Percentiles rank a stretch among this genome's conserved stretches.
phyloP scores from a whole-genome alignment of 2,888 invertebrate species.

The Eupithecia vulgata region DNA sequence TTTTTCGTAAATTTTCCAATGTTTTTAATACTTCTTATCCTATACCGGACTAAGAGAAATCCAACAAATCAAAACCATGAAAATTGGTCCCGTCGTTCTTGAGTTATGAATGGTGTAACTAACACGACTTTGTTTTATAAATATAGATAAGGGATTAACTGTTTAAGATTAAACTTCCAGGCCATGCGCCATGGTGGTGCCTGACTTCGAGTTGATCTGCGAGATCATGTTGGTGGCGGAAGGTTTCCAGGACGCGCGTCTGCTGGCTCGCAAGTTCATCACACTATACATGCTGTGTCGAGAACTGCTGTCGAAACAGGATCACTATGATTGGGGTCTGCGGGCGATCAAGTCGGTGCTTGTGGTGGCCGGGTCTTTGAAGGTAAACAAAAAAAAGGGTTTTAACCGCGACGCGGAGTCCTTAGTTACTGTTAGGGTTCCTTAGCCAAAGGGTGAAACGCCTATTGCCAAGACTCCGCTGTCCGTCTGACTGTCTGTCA shows the following conservation, averaged over 20 bases:
- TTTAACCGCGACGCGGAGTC: neutral
- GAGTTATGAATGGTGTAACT: too few relatives aligned
- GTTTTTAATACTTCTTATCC: too few relatives aligned
- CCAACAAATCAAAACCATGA: too few relatives aligned
- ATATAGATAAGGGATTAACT: too few relatives aligned
- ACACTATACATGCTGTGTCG: slow-evolving; percentile 94
- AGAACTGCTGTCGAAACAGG: slow-evolving; percentile 96
- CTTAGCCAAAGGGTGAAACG: too few relatives aligned
- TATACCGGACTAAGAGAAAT: too few relatives aligned
- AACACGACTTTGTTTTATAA: too few relatives aligned
- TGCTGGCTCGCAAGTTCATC: slow-evolving; percentile 96
- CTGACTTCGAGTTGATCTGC: slow-evolving; percentile 97
- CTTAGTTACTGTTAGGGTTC: neutral
- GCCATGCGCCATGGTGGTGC: slow-evolving; percentile 98
- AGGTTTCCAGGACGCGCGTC: slow-evolving; percentile 95
- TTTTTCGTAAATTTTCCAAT: too few relatives aligned
- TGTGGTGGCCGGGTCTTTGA: slow-evolving; percentile 96
- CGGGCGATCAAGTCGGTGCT: slow-evolving; percentile 97
- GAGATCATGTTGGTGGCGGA: slow-evolving; percentile 99
- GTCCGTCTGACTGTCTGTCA: too few relatives aligned
- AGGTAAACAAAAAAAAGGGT: slow-evolving; percentile 84
- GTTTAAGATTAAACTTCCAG: slow-evolving; percentile 67
- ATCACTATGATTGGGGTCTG: slow-evolving; percentile 98
- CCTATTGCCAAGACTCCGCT: too few relatives aligned
- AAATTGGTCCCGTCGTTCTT: too few relatives aligned